Base-by-base conservation (phyloP, 2,113 vertebrate genomes). In the Acanthochromis polyacanthus region DNA sequence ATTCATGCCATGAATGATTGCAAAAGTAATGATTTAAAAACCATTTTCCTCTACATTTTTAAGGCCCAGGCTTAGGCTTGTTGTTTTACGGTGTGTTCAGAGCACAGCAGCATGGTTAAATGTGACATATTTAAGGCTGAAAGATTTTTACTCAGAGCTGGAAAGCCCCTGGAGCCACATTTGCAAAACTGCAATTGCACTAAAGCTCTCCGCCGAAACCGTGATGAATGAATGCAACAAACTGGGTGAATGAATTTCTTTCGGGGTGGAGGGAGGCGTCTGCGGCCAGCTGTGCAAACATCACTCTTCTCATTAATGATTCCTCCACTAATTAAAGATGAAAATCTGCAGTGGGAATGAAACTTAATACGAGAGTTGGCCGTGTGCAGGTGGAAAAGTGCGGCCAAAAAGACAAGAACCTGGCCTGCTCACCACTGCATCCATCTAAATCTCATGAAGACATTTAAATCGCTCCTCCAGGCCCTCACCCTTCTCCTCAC, bases 401-500 rank as follows among this genome's bases (percentile, higher is more conserved):
- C 40, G 46, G 40, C 7, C 32, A 15, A 2, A 15, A 43, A 15
- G 40, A 4, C 40, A 14, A 14, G 3, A 43, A 15, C 36, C 32
- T 9, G 32, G 55, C 56, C 50, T 45, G 56, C 40, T 55, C 62
- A 70, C 11, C 40, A 14, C 64, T 20, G 48, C 63, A 16, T 73
- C 60, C 7, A 30, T 71, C 50, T n/a, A 52, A 53, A 59, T 62
- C 7, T 51, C 65, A 74, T 60, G 10, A 73, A 81, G 57, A 36
- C 71, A 25, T 3, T 25, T 25, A 25, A 25, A 25, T 3, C 2
- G 25, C 30, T 30, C 30, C 30, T 30, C 81, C 79, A 69, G 55
- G 40, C 71, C 64, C 32, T 43, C 64, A 15, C 19, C 57, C 71
- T 55, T 8, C 48, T 51, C n/a, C 48, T 30, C 82, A 88, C 91